A percentile compares a stretch with the other conserved stretches of the same genome.
These are phyloP conservation scores for Cerceris rybyensis DNA, from an alignment of 2,888 invertebrate species.

Conservation along the genomic window DNA sequence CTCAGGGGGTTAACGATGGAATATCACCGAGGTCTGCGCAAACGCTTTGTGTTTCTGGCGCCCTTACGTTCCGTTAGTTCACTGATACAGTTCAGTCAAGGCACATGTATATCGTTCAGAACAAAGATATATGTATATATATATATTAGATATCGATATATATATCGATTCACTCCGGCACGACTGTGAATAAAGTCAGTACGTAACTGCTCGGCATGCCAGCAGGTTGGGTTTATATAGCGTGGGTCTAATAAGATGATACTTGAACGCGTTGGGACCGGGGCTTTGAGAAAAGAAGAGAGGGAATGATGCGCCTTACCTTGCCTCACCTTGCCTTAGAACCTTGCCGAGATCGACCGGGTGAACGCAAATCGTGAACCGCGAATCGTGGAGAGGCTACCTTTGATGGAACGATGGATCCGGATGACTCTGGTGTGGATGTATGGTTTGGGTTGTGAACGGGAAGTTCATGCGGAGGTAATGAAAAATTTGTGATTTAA, in stretches of 20 bases:
- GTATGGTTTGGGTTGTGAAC: too few species aligned
- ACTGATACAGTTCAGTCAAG: slow-evolving; percentile 26
- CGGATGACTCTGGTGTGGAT: too few species aligned
- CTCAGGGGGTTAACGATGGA: slow-evolving; percentile 8
- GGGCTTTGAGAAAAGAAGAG: slow-evolving; percentile 57
- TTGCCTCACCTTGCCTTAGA: slow-evolving; percentile 65
- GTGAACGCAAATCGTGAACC: slow-evolving; percentile 50
- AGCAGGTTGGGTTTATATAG: slow-evolving; percentile 81
- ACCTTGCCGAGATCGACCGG: slow-evolving; percentile 54
- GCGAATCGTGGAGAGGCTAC: too few species aligned
- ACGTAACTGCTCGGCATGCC: slow-evolving; percentile 78
- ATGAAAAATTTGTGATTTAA: too few species aligned
- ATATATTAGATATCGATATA: too few species aligned
- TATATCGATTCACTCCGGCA: slow-evolving; percentile 62
- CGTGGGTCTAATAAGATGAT: slow-evolving; percentile 80
- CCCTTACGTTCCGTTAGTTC: slow-evolving; percentile 35
- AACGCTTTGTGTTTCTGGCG: background rate
- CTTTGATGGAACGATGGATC: too few species aligned
- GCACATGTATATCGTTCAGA: slow-evolving; percentile 31
- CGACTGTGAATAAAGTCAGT: slow-evolving; percentile 74
- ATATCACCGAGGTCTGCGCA: slow-evolving; percentile 31
- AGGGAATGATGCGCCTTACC: slow-evolving; percentile 52
- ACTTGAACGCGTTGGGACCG: slow-evolving; percentile 71
- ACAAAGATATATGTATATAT: background rate
- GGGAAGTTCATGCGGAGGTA: too few species aligned